Evolutionary conservation across 2,113 vertebrate genomes (phyloP), one percentile per base, ranked within the genome.

Genomic region (Embiotoca jacksoni): DNA sequence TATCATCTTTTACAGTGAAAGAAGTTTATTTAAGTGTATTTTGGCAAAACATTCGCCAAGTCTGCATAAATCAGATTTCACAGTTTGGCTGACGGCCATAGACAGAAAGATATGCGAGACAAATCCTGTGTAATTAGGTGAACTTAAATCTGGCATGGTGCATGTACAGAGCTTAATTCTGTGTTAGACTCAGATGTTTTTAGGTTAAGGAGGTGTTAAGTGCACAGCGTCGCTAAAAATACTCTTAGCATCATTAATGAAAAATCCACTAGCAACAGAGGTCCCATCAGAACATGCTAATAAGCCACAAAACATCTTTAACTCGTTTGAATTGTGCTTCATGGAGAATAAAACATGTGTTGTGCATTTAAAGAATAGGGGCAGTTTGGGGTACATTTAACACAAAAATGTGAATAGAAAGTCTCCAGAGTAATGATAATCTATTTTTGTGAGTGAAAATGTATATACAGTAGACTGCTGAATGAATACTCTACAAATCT

Each of bases 191-290:
- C 1, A 72, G 5, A 81, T 53, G 5, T 59, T 70, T 23, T 64
- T 31, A 68, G n/a, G 70, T 78, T 53, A 75, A 0, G 6, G 7
- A 64, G 64, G 75, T 11, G 60, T 33, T 60, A 67, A 13, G 50
- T 58, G 37, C 31, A 67, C 9, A 57, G 60, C 6, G 7, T 33
- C 14, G 32, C 14, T 44, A 76, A 75, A 23, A 68, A 53, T 36
- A 60, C 16, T 23, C 23, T 23, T 23, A 23, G 23, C 23, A 23
- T 23, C 23, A 23, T 23, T 23, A 23, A 23, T 23, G 23, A 23
- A 23, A 23, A 23, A 23, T 23, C 23, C 23, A 23, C 23, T 23
- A 46, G 35, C 32, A 76, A 31, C 5, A 54, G 47, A 2, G 47
- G 23, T 23, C 23, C 23, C 23, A 74, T 71, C 49, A 64, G 37